A percentile compares a stretch with the other conserved stretches of the same genome.
Evolutionary conservation across 2,888 invertebrate species (phyloP).

Genomic region (Machimus atricapillus): DNA sequence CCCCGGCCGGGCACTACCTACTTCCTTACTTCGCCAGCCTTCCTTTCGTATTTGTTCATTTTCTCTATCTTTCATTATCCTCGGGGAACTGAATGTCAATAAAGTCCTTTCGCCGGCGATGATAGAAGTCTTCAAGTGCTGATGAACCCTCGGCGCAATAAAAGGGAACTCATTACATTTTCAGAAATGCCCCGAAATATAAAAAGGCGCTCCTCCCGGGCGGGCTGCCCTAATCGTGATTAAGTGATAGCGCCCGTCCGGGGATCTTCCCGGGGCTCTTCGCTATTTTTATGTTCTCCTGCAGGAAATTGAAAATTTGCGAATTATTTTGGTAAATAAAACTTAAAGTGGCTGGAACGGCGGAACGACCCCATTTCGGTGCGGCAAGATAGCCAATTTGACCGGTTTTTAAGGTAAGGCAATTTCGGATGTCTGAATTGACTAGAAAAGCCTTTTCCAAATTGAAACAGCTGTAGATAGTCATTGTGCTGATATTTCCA

Average conservation of each 20-base stretch:
- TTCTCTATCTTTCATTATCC: conserved; percentile 34
- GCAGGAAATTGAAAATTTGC: neutral
- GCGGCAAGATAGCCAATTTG: neutral
- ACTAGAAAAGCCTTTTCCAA: neutral
- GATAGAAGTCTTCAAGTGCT: conserved; percentile 38
- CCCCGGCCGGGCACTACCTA: neutral
- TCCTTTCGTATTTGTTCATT: conserved; percentile 15
- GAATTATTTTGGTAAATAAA: neutral
- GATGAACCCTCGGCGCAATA: conserved; percentile 33
- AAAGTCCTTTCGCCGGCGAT: conserved; percentile 29
- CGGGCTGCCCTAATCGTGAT: conserved; percentile 9
- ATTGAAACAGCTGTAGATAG: neutral
- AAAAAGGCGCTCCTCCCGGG: neutral
- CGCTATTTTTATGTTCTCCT: neutral
- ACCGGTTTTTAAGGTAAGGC: neutral
- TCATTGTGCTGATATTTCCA: neutral
- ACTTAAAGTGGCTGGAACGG: neutral
- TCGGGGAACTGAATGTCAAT: conserved; percentile 24
- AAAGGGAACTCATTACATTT: conserved; percentile 36
- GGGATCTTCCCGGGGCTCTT: neutral
- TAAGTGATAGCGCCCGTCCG: conserved; percentile 1
- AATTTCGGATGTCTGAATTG: neutral
- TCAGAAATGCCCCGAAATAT: conserved; percentile 15
- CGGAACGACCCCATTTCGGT: neutral
- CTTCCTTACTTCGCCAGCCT: neutral